A percentile compares a stretch with the other conserved stretches of the same genome.
Conservation (phyloP, 2,113 vertebrate genomes). For the Platichthys stellatus region DNA sequence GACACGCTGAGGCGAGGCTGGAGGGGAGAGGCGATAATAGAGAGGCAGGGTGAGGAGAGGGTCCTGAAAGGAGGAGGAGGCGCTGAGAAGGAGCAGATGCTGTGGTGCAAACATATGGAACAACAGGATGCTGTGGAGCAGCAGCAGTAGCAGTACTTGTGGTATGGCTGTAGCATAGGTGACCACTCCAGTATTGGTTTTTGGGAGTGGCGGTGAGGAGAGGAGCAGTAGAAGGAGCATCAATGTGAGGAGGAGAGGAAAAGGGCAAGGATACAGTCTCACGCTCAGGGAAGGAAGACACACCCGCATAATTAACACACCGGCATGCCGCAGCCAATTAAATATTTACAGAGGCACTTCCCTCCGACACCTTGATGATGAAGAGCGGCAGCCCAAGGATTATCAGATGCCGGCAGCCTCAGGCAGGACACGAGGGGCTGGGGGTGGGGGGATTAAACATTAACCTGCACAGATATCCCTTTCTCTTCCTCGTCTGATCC, state of each 20-base stretch:
- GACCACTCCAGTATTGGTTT: background rate
- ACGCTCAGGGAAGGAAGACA: slow-evolving; percentile 47
- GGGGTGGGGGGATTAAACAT: slow-evolving; percentile 78
- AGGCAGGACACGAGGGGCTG: slow-evolving; percentile 65
- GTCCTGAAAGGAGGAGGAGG: slow-evolving; percentile 19
- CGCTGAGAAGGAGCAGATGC: slow-evolving; percentile 10
- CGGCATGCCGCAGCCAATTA: slow-evolving; percentile 81
- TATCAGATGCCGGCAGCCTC: slow-evolving; percentile 72
- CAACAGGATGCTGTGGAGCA: background rate
- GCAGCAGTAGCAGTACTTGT: background rate
- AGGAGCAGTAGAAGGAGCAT: background rate
- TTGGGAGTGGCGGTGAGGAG: slow-evolving; percentile 2
- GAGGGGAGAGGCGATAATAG: slow-evolving; percentile 40
- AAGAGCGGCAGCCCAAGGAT: slow-evolving; percentile 76
- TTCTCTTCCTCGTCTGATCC: slow-evolving; percentile 76
- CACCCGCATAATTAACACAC: slow-evolving; percentile 81
- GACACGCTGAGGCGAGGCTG: slow-evolving; percentile 27
- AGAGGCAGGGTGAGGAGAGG: slow-evolving; percentile 23
- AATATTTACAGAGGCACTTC: slow-evolving; percentile 84
- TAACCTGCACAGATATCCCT: slow-evolving; percentile 74
- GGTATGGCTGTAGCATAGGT: background rate
- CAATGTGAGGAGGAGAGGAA: background rate
- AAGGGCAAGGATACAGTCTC: slow-evolving; percentile 9
- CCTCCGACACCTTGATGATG: slow-evolving; percentile 78
- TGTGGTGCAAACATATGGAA: slow-evolving; percentile 10